Evolutionary conservation across 2,888 invertebrate species (phyloP).

Genomic region (Watsonalla binaria): DNA sequence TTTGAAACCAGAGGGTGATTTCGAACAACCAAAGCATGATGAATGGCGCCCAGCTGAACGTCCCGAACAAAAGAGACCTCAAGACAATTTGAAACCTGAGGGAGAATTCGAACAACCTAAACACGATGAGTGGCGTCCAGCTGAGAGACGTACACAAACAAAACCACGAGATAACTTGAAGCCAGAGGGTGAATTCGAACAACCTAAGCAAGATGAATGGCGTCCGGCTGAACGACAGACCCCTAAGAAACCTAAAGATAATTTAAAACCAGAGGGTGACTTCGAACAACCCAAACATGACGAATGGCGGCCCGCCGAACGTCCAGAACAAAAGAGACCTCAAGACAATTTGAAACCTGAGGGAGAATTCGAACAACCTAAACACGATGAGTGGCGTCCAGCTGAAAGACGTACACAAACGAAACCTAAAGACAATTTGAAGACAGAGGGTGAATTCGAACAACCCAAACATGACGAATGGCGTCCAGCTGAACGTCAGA

Average conservation of each 20-base stretch:
- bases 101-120: constrained; percentile 62
- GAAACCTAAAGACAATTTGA: constrained; percentile 68
- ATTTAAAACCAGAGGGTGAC: constrained; percentile 57
- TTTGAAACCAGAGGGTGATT: constrained; percentile 69
- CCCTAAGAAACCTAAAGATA: constrained; percentile 63
- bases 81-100: constrained; percentile 57
- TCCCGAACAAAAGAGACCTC: constrained; percentile 48
- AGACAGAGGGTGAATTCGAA: constrained; percentile 56
- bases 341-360: constrained; percentile 71
- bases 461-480: constrained; percentile 55
- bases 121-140: constrained; percentile 42
- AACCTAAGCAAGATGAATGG: constrained; percentile 53
- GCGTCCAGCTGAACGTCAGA: constrained; percentile 69
- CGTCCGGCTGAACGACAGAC: constrained; percentile 49
- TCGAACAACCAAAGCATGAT: constrained; percentile 60
- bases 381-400: constrained; percentile 61
- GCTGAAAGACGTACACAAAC: constrained; percentile 62
- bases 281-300: constrained; percentile 57
- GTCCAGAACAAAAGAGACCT: constrained; percentile 53
- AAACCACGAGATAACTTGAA: constrained; percentile 74
- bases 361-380: constrained; percentile 70
- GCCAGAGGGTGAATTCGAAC: constrained; percentile 75
- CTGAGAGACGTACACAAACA: constrained; percentile 44
- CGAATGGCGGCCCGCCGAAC: constrained; percentile 68
- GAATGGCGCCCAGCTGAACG: constrained; percentile 52